A percentile compares a stretch with the other conserved stretches of the same genome.
Evolutionary conservation across 2,888 invertebrate genomes (phyloP).

Genomic region (Micoletzkya japonica): DNA sequence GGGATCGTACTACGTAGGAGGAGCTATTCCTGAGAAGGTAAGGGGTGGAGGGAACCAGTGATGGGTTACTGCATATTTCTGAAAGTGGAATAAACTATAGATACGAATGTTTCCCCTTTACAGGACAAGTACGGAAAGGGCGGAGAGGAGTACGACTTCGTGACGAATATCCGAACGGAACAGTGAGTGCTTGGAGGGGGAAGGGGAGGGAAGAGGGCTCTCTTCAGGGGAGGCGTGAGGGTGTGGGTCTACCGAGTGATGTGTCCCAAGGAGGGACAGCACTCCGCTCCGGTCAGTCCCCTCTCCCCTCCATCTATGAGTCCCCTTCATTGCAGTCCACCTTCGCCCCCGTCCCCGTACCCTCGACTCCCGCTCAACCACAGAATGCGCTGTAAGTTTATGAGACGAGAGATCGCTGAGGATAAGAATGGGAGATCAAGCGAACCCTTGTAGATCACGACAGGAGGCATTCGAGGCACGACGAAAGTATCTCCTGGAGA

Average conservation of each 20-base stretch:
- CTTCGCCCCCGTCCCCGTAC: conserved; percentile 1
- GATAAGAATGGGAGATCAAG: conserved; percentile 30
- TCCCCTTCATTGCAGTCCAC: not conserved
- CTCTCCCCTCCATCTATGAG: not conserved
- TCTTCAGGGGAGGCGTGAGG: conserved; percentile 57
- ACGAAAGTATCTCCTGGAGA: conserved; percentile 30
- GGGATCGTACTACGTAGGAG: conserved; percentile 60
- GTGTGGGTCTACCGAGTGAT: conserved; percentile 59
- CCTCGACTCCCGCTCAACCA: not conserved
- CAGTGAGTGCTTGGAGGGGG: conserved; percentile 43
- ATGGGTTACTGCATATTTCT: not conserved
- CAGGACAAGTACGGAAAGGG: conserved; percentile 51
- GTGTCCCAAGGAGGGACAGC: conserved; percentile 35
- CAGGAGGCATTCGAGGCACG: conserved; percentile 28
- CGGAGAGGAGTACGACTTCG: conserved; percentile 59
- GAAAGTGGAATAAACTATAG: not conserved
- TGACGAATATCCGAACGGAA: conserved; percentile 58
- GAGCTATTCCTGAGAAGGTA: conserved; percentile 48
- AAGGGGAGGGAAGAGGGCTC: not conserved
- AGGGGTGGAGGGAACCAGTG: too few species aligned
- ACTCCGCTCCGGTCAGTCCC: not conserved
- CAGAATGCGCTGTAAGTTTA: not conserved
- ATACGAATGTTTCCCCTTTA: not conserved
- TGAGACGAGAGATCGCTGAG: not conserved
- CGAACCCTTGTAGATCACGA: conserved; percentile 19